Evolutionary conservation across 2,888 invertebrate species (phyloP).

Genomic region (Quadroppia sp.): DNA sequence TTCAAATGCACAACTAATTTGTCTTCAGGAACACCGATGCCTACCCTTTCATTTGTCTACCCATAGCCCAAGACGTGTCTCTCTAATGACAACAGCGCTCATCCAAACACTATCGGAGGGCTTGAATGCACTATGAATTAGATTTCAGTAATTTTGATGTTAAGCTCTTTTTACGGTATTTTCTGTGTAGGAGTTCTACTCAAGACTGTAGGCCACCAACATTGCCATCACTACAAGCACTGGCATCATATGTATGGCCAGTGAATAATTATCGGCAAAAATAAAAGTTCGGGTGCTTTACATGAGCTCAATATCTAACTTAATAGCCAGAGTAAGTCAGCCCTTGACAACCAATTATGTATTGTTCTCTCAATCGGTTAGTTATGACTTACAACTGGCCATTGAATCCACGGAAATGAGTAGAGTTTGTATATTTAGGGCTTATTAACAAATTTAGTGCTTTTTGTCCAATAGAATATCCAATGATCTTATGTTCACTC

Average conservation of each 20-base stretch:
- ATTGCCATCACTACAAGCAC: background rate
- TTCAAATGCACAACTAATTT: background rate
- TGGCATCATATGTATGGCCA: background rate
- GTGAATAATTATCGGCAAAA: slow-evolving; percentile 13
- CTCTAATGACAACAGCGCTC: background rate
- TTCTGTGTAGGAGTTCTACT: slow-evolving; percentile 5
- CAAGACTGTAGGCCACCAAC: background rate
- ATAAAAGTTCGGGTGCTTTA: slow-evolving; percentile 7
- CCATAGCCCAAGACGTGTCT: no score
- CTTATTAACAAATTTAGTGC: slow-evolving; percentile 4
- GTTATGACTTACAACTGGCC: slow-evolving; percentile 9
- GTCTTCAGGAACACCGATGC: background rate
- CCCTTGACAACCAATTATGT: slow-evolving; percentile 16
- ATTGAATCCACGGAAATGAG: background rate
- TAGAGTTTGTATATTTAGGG: background rate
- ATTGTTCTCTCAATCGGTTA: slow-evolving; percentile 24
- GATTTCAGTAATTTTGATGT: slow-evolving; percentile 8
- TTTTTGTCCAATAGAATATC: background rate
- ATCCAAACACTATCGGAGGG: background rate
- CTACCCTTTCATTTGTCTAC: slow-evolving; percentile 1
- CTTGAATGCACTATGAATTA: background rate
- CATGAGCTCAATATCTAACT: slow-evolving; percentile 8
- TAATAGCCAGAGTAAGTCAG: slow-evolving; percentile 11
- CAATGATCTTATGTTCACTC: background rate
- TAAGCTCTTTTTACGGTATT: slow-evolving; percentile 8